phyloP scores from a whole-genome alignment of 2,113 vertebrate species.

The Stercorarius parasiticus region DNA sequence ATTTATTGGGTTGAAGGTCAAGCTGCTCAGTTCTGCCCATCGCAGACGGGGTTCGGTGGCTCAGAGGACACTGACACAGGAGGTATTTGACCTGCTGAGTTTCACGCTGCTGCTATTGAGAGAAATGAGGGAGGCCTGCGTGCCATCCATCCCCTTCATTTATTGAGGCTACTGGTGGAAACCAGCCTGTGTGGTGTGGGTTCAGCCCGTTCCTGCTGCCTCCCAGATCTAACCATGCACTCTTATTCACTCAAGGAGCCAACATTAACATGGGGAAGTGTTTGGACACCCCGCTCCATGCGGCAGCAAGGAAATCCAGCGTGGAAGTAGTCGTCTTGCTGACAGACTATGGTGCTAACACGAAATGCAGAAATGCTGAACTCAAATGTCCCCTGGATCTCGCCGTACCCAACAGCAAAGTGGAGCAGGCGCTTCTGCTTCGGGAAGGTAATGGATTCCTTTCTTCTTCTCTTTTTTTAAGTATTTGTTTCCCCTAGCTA shows the following conservation, averaged over 20 bases:
- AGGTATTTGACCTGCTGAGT: neutral
- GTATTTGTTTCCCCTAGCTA: neutral
- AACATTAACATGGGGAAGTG: slow-evolving; percentile 76
- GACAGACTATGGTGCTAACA: slow-evolving; percentile 86
- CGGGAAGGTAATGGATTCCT: slow-evolving; percentile 72
- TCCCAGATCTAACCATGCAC: neutral
- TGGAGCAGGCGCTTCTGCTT: slow-evolving; percentile 75
- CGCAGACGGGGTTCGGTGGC: accelerated
- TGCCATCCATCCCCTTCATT: neutral
- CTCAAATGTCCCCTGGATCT: slow-evolving; percentile 84
- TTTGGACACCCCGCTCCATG: slow-evolving; percentile 84
- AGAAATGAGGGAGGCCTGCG: neutral
- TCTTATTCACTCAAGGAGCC: slow-evolving; percentile 78
- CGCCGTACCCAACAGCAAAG: slow-evolving; percentile 70
- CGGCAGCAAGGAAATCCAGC: slow-evolving; percentile 74
- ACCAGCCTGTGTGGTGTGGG: neutral
- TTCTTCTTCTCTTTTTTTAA: neutral
- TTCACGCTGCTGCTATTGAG: neutral
- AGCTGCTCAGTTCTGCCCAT: neutral
- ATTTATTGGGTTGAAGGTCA: neutral
- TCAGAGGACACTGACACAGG: neutral
- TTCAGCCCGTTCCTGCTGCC: neutral
- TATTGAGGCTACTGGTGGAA: neutral
- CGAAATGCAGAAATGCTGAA: slow-evolving; percentile 79
- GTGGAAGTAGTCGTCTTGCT: slow-evolving; percentile 78